Percentiles rank a stretch among this genome's conserved stretches.
Conservation (phyloP, 2,888 invertebrate species). For the Anarsia innoxiella region DNA sequence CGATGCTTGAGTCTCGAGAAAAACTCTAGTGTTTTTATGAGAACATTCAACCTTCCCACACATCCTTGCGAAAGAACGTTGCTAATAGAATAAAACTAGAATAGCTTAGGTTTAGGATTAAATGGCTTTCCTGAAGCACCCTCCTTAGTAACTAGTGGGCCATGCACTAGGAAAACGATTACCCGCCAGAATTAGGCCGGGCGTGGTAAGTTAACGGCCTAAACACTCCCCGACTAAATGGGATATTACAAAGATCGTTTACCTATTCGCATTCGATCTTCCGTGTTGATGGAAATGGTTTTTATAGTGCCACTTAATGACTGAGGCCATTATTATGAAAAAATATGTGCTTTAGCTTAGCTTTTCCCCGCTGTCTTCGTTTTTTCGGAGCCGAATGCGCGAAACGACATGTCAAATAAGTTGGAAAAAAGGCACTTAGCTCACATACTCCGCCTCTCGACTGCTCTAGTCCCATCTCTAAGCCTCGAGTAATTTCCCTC, state of each 20-base stretch:
- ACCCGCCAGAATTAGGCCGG: constrained; percentile 11
- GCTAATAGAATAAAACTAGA: neutral
- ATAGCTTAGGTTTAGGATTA: neutral
- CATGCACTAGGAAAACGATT: constrained; percentile 10
- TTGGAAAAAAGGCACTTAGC: constrained; percentile 63
- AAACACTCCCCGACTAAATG: constrained; percentile 12
- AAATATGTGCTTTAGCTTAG: neutral
- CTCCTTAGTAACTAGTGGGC: constrained; percentile 8
- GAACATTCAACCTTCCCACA: no score
- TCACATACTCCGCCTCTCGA: constrained; percentile 40
- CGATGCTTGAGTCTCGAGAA: no score
- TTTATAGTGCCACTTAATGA: constrained; percentile 5
- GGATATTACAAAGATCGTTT: constrained; percentile 10
- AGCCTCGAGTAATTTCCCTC: constrained; percentile 41
- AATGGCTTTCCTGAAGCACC: neutral
- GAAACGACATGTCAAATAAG: constrained; percentile 54
- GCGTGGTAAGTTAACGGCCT: constrained; percentile 14
- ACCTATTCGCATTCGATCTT: constrained; percentile 9
- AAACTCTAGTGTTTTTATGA: no score
- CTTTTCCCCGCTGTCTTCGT: neutral
- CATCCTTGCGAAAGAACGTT: no score
- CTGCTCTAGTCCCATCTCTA: constrained; percentile 29
- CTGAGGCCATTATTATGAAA: neutral
- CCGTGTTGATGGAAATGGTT: constrained; percentile 6
- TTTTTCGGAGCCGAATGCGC: constrained; percentile 1